Conservation (phyloP, 2,888 invertebrate species). For the Dasypolia templi region DNA sequence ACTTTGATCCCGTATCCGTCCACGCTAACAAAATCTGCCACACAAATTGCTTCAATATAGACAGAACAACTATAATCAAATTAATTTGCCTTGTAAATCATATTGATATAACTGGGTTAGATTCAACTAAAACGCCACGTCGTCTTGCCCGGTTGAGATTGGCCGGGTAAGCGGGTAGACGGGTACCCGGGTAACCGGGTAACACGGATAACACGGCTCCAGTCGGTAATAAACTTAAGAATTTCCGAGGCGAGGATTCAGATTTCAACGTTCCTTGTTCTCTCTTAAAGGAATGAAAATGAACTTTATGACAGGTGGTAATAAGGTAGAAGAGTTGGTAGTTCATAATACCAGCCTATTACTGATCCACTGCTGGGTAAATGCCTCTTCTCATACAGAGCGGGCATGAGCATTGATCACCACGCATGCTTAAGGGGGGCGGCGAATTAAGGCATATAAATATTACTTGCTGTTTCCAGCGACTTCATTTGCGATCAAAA, state of each 20-base stretch:
- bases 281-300: slow-evolving; percentile 63
- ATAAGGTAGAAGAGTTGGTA: neutral
- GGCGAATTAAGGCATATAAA: too few relatives aligned
- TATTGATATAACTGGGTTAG: slow-evolving; percentile 58
- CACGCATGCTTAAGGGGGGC: too few relatives aligned
- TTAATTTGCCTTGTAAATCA: slow-evolving; percentile 57
- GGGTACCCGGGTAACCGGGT: slow-evolving; percentile 14
- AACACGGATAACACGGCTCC: slow-evolving; percentile 52
- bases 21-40: slow-evolving; percentile 18
- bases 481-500: too few relatives aligned
- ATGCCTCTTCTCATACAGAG: too few relatives aligned
- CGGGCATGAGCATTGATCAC: too few relatives aligned
- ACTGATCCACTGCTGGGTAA: too few relatives aligned
- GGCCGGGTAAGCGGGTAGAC: slow-evolving; percentile 19
- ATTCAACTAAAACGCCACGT: slow-evolving; percentile 55
- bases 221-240: slow-evolving; percentile 71
- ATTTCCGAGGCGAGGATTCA: slow-evolving; percentile 60
- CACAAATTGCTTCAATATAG: slow-evolving; percentile 41
- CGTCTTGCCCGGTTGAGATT: slow-evolving; percentile 47
- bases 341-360: too few relatives aligned
- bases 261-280: slow-evolving; percentile 59
- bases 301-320: slow-evolving; percentile 50
- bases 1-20: slow-evolving; percentile 2
- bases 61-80: slow-evolving; percentile 52
- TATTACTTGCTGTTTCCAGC: too few relatives aligned